Percentiles rank a stretch among this genome's conserved stretches.
Conservation (phyloP, 2,888 invertebrate genomes). For the Microchrysa polita region DNA sequence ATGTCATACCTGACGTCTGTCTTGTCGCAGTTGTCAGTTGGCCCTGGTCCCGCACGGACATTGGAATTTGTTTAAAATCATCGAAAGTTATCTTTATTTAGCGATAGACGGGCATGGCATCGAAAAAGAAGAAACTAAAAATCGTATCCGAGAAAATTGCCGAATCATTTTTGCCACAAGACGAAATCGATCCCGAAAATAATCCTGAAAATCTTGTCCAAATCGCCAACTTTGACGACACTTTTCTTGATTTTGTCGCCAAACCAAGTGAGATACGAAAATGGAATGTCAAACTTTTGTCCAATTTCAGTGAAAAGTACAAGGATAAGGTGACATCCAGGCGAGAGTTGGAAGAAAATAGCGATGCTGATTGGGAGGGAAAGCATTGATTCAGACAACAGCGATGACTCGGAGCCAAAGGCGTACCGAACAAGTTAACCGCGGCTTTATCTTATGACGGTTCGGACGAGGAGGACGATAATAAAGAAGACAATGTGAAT, state of each 20-base stretch:
- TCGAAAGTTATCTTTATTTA: too few species aligned
- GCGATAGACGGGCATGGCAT: constrained; percentile 58
- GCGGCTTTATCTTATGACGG: neutral
- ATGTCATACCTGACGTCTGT: too few species aligned
- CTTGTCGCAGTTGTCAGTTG: too few species aligned
- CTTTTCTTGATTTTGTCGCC: constrained; percentile 54
- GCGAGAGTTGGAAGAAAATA: constrained; percentile 61
- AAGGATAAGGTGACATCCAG: constrained; percentile 76
- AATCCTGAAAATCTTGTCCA: constrained; percentile 70
- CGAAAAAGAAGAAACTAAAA: constrained; percentile 53
- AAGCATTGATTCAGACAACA: constrained; percentile 54
- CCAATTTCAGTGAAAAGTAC: constrained; percentile 78
- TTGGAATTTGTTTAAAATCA: too few species aligned
- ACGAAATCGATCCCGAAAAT: constrained; percentile 74
- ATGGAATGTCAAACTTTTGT: constrained; percentile 72
- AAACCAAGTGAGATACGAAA: constrained; percentile 75
- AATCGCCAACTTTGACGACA: constrained; percentile 66
- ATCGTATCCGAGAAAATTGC: constrained; percentile 73
- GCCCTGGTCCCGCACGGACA: too few species aligned
- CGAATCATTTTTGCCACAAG: constrained; percentile 70
- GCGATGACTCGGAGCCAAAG: constrained; percentile 45
- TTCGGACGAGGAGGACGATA: constrained; percentile 48
- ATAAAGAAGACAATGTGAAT: constrained; percentile 44
- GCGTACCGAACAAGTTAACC: neutral
- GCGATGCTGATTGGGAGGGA: constrained; percentile 52